A percentile compares a stretch with the other conserved stretches of the same genome.
phyloP scores from a whole-genome alignment of 2,113 vertebrate genomes.

The Lasiurus cinereus region DNA sequence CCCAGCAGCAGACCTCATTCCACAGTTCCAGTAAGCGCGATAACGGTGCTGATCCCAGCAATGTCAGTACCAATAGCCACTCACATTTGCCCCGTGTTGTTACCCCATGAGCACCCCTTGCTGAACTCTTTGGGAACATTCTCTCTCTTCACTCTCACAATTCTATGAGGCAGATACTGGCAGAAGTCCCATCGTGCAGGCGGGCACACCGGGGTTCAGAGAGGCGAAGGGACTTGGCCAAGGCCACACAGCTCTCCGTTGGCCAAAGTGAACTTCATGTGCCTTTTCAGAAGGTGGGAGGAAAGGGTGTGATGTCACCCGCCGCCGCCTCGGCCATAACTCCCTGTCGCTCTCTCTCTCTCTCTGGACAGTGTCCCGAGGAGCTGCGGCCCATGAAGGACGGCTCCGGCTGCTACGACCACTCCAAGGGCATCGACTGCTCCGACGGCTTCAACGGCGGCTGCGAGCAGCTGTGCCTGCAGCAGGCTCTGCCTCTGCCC shows the following conservation, averaged over 20 bases:
- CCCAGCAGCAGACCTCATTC: too few relatives aligned
- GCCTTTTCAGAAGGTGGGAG: background rate
- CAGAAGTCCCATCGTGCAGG: background rate
- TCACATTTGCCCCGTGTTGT: rapidly evolving
- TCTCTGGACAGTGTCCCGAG: conserved; percentile 92
- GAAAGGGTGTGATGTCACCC: background rate
- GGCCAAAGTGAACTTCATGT: background rate
- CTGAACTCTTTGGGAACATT: rapidly evolving
- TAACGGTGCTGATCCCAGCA: too few relatives aligned
- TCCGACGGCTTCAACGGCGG: conserved; percentile 98
- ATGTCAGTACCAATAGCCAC: background rate
- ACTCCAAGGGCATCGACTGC: conserved; percentile 97
- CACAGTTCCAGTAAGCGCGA: background rate
- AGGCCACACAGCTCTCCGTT: background rate
- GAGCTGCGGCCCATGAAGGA: conserved; percentile 98
- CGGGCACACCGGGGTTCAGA: background rate
- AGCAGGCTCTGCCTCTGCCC: conserved; percentile 95
- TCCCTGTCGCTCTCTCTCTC: background rate
- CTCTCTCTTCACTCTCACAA: background rate
- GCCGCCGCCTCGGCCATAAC: background rate
- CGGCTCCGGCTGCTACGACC: conserved; percentile 97
- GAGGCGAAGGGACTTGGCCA: background rate
- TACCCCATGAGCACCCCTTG: rapidly evolving
- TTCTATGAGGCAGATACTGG: background rate
- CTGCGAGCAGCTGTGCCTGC: conserved; percentile 98